A percentile compares a stretch with the other conserved stretches of the same genome.
Conservation (phyloP, 2,797 vertebrate genomes). For the Scarus forsteni region DNA sequence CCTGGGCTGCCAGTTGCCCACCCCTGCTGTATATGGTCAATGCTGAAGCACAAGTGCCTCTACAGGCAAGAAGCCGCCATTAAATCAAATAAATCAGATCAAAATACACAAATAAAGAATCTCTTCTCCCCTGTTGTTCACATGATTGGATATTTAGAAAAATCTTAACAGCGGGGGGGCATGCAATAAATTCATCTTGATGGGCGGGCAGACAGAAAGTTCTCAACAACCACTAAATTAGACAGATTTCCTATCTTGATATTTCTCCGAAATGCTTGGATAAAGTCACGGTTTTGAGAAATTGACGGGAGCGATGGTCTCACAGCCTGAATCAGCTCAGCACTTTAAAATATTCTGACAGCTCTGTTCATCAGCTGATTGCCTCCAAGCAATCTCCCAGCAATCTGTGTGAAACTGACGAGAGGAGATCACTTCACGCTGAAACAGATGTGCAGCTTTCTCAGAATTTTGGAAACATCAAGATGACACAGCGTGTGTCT, state of each 20-base stretch:
- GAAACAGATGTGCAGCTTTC: not conserved
- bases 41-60: too few relatives aligned
- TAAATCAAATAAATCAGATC: too few relatives aligned
- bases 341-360: not conserved
- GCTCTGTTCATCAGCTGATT: conserved; percentile 5
- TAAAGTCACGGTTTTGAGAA: not conserved
- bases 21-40: too few relatives aligned
- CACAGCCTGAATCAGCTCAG: not conserved
- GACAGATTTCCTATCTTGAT: not conserved
- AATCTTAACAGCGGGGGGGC: too few relatives aligned
- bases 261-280: not conserved
- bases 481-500: not conserved
- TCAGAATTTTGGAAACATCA: not conserved
- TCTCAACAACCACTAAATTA: too few relatives aligned
- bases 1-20: too few relatives aligned
- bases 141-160: too few relatives aligned
- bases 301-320: not conserved
- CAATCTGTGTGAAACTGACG: conserved; percentile 1
- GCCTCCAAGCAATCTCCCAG: not conserved
- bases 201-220: too few relatives aligned
- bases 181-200: too few relatives aligned
- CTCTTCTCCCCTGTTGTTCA: too few relatives aligned
- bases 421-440: not conserved
- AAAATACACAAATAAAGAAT: too few relatives aligned
- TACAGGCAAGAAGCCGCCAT: too few relatives aligned